These are phyloP conservation scores for Cassiopea xamachana DNA, from an alignment of 30 jellyfish, hydroid and myxozoan genomes.

Conservation along the genomic window DNA sequence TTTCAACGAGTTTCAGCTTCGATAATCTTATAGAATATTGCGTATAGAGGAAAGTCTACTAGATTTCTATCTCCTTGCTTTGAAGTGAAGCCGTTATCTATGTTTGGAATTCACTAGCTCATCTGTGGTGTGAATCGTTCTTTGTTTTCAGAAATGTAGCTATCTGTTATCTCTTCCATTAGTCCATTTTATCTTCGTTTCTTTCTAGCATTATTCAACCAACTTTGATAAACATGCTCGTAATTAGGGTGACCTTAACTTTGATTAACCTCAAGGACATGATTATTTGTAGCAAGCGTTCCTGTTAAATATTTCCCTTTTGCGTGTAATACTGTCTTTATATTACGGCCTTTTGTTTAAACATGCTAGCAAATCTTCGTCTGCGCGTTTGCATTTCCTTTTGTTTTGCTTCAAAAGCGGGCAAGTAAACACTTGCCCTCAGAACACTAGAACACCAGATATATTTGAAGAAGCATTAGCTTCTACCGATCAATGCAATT, in stretches of 20 bases:
- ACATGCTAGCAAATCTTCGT: neutral
- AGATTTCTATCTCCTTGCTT: no score
- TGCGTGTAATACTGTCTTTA: neutral
- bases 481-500: neutral
- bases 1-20: no score
- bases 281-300: neutral
- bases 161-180: no score
- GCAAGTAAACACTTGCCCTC: neutral
- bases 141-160: no score
- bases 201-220: neutral
- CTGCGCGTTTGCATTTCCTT: neutral
- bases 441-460: neutral
- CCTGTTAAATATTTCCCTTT: neutral
- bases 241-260: neutral
- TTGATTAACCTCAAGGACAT: neutral
- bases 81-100: no score
- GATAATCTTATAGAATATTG: no score
- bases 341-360: neutral
- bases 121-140: no score
- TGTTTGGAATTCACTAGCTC: no score
- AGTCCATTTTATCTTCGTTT: neutral
- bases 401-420: neutral
- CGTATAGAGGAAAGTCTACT: no score
- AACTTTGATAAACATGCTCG: neutral
- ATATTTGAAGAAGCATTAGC: neutral